A percentile compares a stretch with the other conserved stretches of the same genome.
Evolutionary conservation across 2,797 vertebrate genomes (phyloP).

Genomic region (Aldrovandia affinis): DNA sequence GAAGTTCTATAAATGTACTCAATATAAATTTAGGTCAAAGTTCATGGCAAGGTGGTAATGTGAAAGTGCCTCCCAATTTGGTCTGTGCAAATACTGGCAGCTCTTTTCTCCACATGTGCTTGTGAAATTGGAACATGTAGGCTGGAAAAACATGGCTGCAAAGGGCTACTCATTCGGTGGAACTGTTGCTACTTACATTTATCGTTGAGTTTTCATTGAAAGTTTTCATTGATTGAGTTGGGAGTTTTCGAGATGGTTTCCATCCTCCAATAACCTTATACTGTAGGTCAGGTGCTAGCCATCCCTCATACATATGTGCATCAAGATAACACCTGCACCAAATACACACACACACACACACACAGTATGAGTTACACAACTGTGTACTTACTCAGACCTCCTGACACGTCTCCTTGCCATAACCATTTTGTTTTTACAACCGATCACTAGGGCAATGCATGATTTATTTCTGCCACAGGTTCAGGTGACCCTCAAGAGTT

Average conservation of each 20-base stretch:
- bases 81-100: background rate
- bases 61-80: background rate
- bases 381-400: background rate
- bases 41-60: background rate
- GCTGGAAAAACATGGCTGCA: background rate
- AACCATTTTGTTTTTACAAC: background rate
- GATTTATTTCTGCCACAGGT: background rate
- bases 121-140: background rate
- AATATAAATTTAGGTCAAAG: background rate
- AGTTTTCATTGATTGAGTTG: too few relatives aligned
- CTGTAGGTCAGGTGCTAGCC: background rate
- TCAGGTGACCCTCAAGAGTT: background rate
- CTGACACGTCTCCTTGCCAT: background rate
- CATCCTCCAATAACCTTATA: background rate
- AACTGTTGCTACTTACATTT: background rate
- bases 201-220: background rate
- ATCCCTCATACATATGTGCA: slow-evolving; percentile 21
- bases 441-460: background rate
- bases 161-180: background rate
- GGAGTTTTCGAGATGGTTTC: background rate
- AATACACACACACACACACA: background rate
- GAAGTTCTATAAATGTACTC: background rate
- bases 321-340: slow-evolving; percentile 18
- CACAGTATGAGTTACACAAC: background rate
- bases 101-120: background rate